Percentiles rank a stretch among this genome's conserved stretches.
These are phyloP conservation scores for Folsomia manolachei DNA, from an alignment of 2,888 invertebrate genomes.

Conservation along the genomic window DNA sequence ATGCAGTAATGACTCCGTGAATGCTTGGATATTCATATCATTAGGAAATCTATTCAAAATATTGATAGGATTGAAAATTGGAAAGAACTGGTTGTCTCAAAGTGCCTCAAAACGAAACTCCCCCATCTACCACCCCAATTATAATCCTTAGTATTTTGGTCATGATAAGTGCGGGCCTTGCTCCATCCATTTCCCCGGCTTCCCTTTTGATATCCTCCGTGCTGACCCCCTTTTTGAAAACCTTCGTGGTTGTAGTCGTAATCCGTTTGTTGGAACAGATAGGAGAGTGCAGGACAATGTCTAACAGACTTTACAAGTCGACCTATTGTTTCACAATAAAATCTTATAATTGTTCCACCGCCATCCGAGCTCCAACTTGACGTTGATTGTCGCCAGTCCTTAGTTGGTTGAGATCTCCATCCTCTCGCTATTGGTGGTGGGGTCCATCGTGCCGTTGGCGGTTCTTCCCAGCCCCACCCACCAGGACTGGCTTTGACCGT, in stretches of 20 bases:
- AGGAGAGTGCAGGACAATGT: not conserved
- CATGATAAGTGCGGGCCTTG: too few species aligned
- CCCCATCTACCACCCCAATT: not conserved
- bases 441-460: conserved; percentile 17
- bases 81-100: too few species aligned
- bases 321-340: not conserved
- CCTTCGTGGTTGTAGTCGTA: not conserved
- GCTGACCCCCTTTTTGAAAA: not conserved
- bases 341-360: not conserved
- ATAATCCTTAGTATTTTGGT: not conserved
- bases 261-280: not conserved
- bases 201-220: not conserved
- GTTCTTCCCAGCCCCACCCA: conserved; percentile 24
- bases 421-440: conserved; percentile 8
- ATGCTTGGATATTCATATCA: too few species aligned
- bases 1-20: too few species aligned
- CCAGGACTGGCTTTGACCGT: not conserved
- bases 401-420: conserved; percentile 18
- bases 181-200: too few species aligned
- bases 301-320: not conserved
- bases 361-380: not conserved
- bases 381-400: conserved; percentile 21
- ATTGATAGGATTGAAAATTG: too few species aligned
- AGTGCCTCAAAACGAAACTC: too few species aligned
- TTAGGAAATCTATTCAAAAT: too few species aligned